These are phyloP conservation scores for Zaprionus vittiger DNA, from an alignment of 1,140 invertebrate species.

Conservation along the genomic window DNA sequence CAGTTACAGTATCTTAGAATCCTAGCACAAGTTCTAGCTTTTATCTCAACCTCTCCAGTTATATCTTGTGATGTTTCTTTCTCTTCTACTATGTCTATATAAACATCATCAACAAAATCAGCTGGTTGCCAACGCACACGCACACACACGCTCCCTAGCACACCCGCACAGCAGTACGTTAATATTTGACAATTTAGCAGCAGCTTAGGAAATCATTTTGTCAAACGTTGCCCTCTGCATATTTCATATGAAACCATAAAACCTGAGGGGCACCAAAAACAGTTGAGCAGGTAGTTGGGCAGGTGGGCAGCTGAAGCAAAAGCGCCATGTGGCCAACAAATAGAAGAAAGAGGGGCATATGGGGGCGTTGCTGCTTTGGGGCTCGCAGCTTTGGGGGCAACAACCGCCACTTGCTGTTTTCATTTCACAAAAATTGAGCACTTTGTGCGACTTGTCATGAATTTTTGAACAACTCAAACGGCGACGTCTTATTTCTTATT, in stretches of 20 bases:
- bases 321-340: background rate
- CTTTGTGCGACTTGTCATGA: conserved; percentile 77
- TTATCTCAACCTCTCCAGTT: background rate
- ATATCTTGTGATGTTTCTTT: background rate
- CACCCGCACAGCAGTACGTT: conserved; percentile 11
- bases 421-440: conserved; percentile 79
- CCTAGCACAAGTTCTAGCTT: background rate
- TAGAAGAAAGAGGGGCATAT: background rate
- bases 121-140: conserved; percentile 12
- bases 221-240: conserved; percentile 60
- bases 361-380: too few relatives aligned
- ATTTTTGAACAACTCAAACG: conserved; percentile 79
- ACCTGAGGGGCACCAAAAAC: conserved; percentile 16
- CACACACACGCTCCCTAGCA: background rate
- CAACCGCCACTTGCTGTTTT: conserved; percentile 66
- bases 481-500: conserved; percentile 51
- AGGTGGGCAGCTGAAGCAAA: background rate
- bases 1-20: too few relatives aligned
- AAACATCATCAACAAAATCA: conserved; percentile 48
- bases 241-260: conserved; percentile 63
- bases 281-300: background rate
- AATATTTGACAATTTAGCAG: conserved; percentile 64
- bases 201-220: conserved; percentile 65
- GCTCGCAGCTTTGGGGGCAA: conserved; percentile 11
- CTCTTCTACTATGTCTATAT: background rate